Base-by-base conservation (phyloP, 2,113 vertebrate species). In the Spheniscus mendiculus region DNA sequence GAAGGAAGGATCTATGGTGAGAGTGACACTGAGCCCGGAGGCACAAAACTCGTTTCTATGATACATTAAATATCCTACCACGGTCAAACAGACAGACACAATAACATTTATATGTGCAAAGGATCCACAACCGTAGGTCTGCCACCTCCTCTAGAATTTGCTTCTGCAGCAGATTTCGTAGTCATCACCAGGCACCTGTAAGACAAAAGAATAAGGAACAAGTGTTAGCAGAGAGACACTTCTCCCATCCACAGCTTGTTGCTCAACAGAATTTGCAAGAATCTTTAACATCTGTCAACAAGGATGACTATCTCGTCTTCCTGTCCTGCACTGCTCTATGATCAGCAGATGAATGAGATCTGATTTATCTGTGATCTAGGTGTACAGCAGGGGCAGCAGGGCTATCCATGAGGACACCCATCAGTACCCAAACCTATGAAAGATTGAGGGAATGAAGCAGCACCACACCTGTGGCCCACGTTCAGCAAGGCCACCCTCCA, bases 71-170 rank as follows among this genome's bases (percentile, higher is more conserved):
- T 80, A 89, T 63, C 91, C 91, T 95, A 91, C 78, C 87, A 93
- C 34, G 42, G 62, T 72, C 84, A 96, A 82, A 95, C 83, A 96
- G 77, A 96, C 62, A 95, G 27, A 96, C 44, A 96, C 49, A 84
- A 27, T 45, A 93, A 87, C 25, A 93, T 77, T 84, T 56, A 71
- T 32, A 96, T 63, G 61, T 52, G 47, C 81, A 90, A 87, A 92
- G 56, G 38, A 74, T 80, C 86, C 93, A 80, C 44, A 96, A n/a
- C 32, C 29, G 1, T 9, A 72, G 66, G 30, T 80, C 71, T 83
- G 87, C 55, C 56, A 86, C 34, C 32, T 89, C 52, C 36, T 95
- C 63, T 73, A 71, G 36, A 77, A 91, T 34, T 36, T 89, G 62
- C 72, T 92, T 89, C 77, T 89, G 84, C 36, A 70, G 55, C 56